These are phyloP conservation scores for Elaeidobius kamerunicus DNA, from an alignment of 2,888 invertebrate species.

Conservation along the genomic window DNA sequence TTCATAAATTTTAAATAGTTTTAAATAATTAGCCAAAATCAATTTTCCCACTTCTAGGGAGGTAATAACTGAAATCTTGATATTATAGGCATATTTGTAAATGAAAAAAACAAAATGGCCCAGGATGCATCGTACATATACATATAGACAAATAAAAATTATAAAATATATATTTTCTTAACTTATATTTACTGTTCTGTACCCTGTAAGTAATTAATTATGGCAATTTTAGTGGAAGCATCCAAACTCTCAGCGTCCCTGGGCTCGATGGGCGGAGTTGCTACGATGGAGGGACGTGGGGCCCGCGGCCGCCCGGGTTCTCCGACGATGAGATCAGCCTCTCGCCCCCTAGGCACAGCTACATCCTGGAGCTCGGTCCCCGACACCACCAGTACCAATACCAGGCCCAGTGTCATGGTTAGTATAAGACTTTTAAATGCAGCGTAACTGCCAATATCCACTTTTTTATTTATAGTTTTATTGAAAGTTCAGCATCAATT, in stretches of 20 bases:
- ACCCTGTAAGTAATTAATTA: slow-evolving; percentile 15
- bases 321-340: slow-evolving; percentile 83
- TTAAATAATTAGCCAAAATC: too few species aligned
- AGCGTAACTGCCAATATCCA: too few species aligned
- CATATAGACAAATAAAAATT: background rate
- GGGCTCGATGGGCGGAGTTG: slow-evolving; percentile 54
- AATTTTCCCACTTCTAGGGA: too few species aligned
- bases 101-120: too few species aligned
- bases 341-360: slow-evolving; percentile 61
- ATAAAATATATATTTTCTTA: background rate
- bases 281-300: slow-evolving; percentile 44
- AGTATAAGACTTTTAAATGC: too few species aligned
- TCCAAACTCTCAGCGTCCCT: slow-evolving; percentile 57
- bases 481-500: too few species aligned
- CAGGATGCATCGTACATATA: too few species aligned
- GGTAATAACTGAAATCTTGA: too few species aligned
- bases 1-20: too few species aligned
- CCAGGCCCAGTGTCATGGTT: slow-evolving; percentile 28
- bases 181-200: slow-evolving; percentile 2
- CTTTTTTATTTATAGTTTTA: too few species aligned
- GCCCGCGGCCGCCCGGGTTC: slow-evolving; percentile 60
- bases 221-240: slow-evolving; percentile 46
- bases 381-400: slow-evolving; percentile 47
- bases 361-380: slow-evolving; percentile 59
- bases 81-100: too few species aligned